These are phyloP conservation scores for Sarcophaga caerulescens DNA, from an alignment of 2,888 invertebrate genomes.

Conservation along the genomic window DNA sequence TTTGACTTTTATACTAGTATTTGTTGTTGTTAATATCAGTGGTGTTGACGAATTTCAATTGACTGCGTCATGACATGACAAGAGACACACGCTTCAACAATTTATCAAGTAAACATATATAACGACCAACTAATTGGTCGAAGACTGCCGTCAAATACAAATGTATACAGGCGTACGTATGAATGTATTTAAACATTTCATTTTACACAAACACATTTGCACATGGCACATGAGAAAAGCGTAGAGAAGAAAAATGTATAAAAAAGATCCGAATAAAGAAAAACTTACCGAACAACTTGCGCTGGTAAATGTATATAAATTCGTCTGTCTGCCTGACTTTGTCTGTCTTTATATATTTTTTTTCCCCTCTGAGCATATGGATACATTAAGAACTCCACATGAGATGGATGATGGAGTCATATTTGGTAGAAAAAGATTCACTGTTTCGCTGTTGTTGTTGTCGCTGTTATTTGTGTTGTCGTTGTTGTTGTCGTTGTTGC, in stretches of 20 bases:
- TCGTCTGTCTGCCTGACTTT: background rate
- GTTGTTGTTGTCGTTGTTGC: conserved; percentile 21
- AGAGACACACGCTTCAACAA: conserved; percentile 64
- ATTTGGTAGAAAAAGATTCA: conserved; percentile 43
- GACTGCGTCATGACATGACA: conserved; percentile 65
- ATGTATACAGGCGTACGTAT: background rate
- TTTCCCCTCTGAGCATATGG: background rate
- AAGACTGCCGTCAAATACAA: conserved; percentile 47
- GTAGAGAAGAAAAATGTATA: conserved; percentile 16
- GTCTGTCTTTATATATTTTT: conserved; percentile 12
- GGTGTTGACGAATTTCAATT: conserved; percentile 61
- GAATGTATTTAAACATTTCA: conserved; percentile 17
- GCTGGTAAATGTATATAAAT: background rate
- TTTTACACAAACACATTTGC: conserved; percentile 11
- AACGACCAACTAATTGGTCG: conserved; percentile 66
- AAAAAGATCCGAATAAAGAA: conserved; percentile 46
- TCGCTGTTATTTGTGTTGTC: background rate
- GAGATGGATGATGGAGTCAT: conserved; percentile 52
- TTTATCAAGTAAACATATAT: conserved; percentile 66
- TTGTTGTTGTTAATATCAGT: background rate
- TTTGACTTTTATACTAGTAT: background rate
- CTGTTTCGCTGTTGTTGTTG: conserved; percentile 18
- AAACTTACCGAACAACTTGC: conserved; percentile 53
- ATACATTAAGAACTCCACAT: conserved; percentile 26
- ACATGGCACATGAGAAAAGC: background rate